A percentile compares a stretch with the other conserved stretches of the same genome.
Conservation (phyloP, 2,888 invertebrate genomes). For the Pachydiplax longipennis region DNA sequence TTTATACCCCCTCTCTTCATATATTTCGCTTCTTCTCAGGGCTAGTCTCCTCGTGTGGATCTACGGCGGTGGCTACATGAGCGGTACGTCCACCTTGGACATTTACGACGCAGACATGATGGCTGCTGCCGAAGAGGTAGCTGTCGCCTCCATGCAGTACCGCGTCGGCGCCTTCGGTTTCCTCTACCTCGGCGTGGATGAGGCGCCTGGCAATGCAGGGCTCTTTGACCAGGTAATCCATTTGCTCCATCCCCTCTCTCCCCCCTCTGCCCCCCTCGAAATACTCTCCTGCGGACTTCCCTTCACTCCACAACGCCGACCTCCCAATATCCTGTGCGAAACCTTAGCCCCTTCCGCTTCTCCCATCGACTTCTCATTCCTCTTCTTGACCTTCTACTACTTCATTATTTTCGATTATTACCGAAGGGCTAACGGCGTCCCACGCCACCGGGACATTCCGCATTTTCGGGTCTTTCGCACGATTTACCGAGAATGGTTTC, state of each 20-base stretch:
- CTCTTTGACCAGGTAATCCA: conserved; percentile 37
- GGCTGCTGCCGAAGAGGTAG: conserved; percentile 87
- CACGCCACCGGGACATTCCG: no score
- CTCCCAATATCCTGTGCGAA: background rate
- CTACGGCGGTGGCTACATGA: conserved; percentile 94
- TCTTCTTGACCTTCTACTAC: background rate
- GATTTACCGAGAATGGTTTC: no score
- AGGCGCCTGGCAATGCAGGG: conserved; percentile 89
- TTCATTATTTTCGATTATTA: no score
- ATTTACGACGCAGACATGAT: conserved; percentile 94
- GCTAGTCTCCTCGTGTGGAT: conserved; percentile 91
- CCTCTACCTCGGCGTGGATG: conserved; percentile 82
- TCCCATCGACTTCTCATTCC: background rate
- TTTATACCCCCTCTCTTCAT: background rate
- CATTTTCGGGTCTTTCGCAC: no score
- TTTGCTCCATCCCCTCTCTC: background rate
- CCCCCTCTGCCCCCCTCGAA: background rate
- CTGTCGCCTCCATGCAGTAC: conserved; percentile 95
- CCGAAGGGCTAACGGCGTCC: no score
- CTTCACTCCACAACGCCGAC: background rate
- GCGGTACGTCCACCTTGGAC: conserved; percentile 90
- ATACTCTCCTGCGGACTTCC: background rate
- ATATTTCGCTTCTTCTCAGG: conserved; percentile 61
- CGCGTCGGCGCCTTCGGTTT: conserved; percentile 94
- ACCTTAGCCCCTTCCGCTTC: background rate